A percentile compares a stretch with the other conserved stretches of the same genome.
phyloP scores from a whole-genome alignment of 2,888 invertebrate species.

The Sarcophaga variegata region DNA sequence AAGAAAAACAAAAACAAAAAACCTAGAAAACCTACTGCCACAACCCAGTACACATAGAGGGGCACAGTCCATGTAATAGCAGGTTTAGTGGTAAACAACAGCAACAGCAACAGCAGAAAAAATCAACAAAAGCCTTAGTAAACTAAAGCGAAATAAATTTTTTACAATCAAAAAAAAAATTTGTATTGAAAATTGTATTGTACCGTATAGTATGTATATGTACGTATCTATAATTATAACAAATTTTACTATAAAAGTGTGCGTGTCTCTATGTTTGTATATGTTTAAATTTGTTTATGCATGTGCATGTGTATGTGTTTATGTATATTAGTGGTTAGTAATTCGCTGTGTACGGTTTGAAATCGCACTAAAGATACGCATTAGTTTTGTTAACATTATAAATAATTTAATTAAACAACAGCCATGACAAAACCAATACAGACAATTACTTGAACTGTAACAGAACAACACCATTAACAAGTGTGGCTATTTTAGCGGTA shows the following conservation, averaged over 20 bases:
- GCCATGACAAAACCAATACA: slow-evolving; percentile 50
- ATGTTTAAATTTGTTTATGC: background rate
- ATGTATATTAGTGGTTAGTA: slow-evolving; percentile 15
- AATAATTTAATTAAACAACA: slow-evolving; percentile 62
- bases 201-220: too few relatives aligned
- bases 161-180: background rate
- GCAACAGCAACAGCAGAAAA: background rate
- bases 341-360: slow-evolving; percentile 23
- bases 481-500: background rate
- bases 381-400: slow-evolving; percentile 65
- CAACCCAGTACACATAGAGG: background rate
- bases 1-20: slow-evolving; percentile 41
- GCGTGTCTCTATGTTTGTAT: background rate
- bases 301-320: background rate
- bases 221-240: slow-evolving; percentile 42
- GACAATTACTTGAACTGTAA: slow-evolving; percentile 21
- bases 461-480: slow-evolving; percentile 19
- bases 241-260: slow-evolving; percentile 23
- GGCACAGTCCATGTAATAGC: slow-evolving; percentile 13
- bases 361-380: slow-evolving; percentile 58
- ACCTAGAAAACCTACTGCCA: background rate
- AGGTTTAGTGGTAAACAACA: slow-evolving; percentile 35
- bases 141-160: background rate
- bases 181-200: background rate
- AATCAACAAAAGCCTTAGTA: background rate